Evolutionary conservation across 1,140 invertebrate genomes (phyloP).

Genomic region (Pteromalus puparum): DNA sequence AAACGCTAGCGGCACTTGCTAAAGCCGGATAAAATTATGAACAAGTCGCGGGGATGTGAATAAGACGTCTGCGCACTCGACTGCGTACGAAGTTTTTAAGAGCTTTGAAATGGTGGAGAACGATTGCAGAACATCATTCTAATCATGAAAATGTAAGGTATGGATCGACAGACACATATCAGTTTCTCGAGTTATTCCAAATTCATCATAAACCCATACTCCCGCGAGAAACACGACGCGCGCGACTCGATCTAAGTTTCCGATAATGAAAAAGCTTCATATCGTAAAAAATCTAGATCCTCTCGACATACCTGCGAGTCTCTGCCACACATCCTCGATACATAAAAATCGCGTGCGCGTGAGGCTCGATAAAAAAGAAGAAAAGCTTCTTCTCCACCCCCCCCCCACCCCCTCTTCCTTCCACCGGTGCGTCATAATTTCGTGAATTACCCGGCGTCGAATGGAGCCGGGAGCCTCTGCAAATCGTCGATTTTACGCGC

Average conservation of each 20-base stretch:
- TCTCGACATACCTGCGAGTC: neutral
- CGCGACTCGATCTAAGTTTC: neutral
- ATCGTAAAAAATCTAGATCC: neutral
- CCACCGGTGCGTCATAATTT: neutral
- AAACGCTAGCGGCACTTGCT: neutral
- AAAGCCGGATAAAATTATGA: conserved; percentile 21
- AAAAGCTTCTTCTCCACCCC: too few species aligned
- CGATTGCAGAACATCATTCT: too few species aligned
- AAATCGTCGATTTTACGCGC: conserved; percentile 12
- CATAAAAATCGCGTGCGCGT: neutral
- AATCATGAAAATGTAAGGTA: too few species aligned
- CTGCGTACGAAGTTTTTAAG: neutral
- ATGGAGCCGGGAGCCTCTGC: neutral
- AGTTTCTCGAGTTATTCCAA: neutral
- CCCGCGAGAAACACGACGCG: neutral
- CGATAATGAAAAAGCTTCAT: neutral
- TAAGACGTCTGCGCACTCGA: neutral
- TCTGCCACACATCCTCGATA: neutral
- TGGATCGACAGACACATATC: neutral
- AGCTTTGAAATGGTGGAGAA: too few species aligned
- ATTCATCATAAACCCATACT: neutral
- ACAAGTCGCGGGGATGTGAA: neutral
- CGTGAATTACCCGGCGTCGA: neutral
- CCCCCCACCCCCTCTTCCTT: too few species aligned
- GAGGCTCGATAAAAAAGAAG: conserved; percentile 12